Base-by-base conservation (phyloP, 2,113 vertebrate species). In the Lepisosteus oculatus region DNA sequence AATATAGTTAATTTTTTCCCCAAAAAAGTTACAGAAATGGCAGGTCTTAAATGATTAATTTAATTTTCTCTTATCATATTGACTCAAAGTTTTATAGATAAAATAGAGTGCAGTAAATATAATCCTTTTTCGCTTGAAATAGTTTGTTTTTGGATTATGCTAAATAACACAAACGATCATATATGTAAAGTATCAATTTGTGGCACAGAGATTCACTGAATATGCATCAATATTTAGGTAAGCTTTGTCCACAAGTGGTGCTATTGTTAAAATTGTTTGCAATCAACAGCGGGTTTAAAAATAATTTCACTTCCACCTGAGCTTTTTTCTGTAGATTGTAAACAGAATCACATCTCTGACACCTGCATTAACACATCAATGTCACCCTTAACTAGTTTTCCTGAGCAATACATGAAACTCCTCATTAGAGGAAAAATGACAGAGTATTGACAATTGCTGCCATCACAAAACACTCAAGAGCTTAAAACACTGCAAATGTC, bases 341-440 rank as follows among this genome's bases (percentile, higher is more conserved):
- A 44, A 56, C 8, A 4, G 71, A 61, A 15, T 61, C 7, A 61
- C 59, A 15, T 74, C 55, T 17, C 61, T 65, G 64, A 55, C 14
- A 66, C 29, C 11, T 61, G 3, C 59, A 69, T 74, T 74, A 74
- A 47, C 72, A 74, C 68, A 69, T 74, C 66, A 69, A 62, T 63
- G 57, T 55, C 17, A 55, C 17, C 29, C 67, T 47, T 67, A 61
- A 68, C 47, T 74, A 42, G 41, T 59, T 66, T 56, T 9, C 71
- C 41, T 12, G 62, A 43, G 44, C 13, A 29, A n/a, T 57, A 55
- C 61, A 45, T 55, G 3, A 56, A 45, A 13, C 59, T 56, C 11
- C 51, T 54, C 13, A 51, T 14, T 29, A 62, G 43, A 11, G 4
- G 8, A 43, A 5, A 55, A 42, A 51, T 14, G 17, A 11, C 54